Percentiles rank a stretch among this genome's conserved stretches.
phyloP scores from a whole-genome alignment of 2,113 vertebrate species.

The Myotis lucifugus region DNA sequence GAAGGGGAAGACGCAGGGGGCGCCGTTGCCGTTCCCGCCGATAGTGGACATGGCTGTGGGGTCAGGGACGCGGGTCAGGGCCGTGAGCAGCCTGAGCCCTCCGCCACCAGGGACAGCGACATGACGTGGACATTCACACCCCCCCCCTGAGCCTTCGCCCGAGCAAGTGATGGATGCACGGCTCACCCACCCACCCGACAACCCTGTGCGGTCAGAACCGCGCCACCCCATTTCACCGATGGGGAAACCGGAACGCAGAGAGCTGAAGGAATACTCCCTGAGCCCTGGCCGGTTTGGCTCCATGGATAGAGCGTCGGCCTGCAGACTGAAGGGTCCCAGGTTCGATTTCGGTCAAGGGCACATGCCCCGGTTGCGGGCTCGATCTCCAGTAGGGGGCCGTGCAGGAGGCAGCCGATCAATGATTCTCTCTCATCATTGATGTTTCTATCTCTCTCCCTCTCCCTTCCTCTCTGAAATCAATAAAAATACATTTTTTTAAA shows the following conservation, averaged over 20 bases:
- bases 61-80: neutral
- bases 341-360: too few species aligned
- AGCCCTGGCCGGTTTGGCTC: too few species aligned
- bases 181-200: neutral
- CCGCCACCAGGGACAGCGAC: neutral
- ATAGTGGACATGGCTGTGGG: constrained; percentile 94
- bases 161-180: accelerated
- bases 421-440: too few species aligned
- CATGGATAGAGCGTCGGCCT: too few species aligned
- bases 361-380: too few species aligned
- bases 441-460: too few species aligned
- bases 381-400: too few species aligned
- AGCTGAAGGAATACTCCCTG: neutral
- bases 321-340: too few species aligned
- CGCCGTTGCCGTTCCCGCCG: constrained; percentile 95
- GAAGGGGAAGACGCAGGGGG: constrained; percentile 95
- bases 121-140: accelerated
- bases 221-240: too few species aligned
- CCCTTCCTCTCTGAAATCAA: too few species aligned
- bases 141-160: accelerated
- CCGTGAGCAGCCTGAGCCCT: neutral
- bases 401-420: too few species aligned
- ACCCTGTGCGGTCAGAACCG: accelerated
- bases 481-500: too few species aligned
- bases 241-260: neutral